phyloP scores from a whole-genome alignment of 2,888 invertebrate species.

The Shargacucullia verbasci region DNA sequence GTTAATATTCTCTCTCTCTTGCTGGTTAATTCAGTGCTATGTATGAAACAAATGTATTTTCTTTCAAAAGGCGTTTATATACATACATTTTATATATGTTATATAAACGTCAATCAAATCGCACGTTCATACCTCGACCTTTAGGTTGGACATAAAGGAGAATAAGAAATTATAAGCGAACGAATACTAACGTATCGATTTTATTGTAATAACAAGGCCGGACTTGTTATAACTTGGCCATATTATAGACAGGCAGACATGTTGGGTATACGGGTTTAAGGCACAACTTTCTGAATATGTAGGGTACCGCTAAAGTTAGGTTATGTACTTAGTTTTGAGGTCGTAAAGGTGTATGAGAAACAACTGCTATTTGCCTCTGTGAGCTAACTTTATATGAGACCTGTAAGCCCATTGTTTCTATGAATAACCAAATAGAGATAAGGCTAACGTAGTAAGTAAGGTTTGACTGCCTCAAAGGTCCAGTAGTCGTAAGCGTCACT shows the following conservation, averaged over 20 bases:
- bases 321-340: not conserved
- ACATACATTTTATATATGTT: not conserved
- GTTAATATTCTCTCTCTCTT: too few species aligned
- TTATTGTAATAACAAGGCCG: constrained; percentile 47
- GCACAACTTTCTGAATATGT: constrained; percentile 19
- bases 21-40: too few species aligned
- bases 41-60: too few species aligned
- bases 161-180: constrained; percentile 30
- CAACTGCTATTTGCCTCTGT: too few species aligned
- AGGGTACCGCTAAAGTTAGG: constrained; percentile 18
- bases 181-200: constrained; percentile 39
- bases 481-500: too few species aligned
- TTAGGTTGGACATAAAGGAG: constrained; percentile 11
- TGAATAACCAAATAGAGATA: too few species aligned
- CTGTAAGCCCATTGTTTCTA: too few species aligned
- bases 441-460: too few species aligned
- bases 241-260: constrained; percentile 34
- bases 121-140: constrained; percentile 18
- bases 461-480: too few species aligned
- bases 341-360: constrained; percentile 8
- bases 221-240: constrained; percentile 33
- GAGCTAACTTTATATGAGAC: too few species aligned
- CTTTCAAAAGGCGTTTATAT: too few species aligned
- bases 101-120: constrained; percentile 21
- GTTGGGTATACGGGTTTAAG: constrained; percentile 21